These are phyloP conservation scores for Hesperophylax magnus DNA, from an alignment of 1,140 invertebrate species.

Conservation along the genomic window DNA sequence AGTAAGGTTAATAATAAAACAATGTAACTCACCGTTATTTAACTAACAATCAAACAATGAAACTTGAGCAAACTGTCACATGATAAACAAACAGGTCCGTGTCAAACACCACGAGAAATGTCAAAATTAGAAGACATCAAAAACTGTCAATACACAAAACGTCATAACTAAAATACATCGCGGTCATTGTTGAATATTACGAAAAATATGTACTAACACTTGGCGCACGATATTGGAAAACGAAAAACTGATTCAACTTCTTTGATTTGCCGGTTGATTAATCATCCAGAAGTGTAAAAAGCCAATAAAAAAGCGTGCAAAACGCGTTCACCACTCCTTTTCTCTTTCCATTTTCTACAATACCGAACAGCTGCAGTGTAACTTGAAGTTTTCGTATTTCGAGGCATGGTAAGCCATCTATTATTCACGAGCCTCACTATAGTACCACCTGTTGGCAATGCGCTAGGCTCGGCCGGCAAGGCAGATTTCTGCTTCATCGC, in stretches of 20 bases:
- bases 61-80: conserved; percentile 40
- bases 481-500: neutral
- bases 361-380: conserved; percentile 42
- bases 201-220: conserved; percentile 41
- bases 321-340: conserved; percentile 48
- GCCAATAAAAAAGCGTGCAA: conserved; percentile 38
- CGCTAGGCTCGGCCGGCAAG: neutral
- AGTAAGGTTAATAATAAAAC: conserved; percentile 41
- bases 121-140: conserved; percentile 46
- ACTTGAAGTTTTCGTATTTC: conserved; percentile 36
- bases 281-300: conserved; percentile 39
- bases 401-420: conserved; percentile 43
- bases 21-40: conserved; percentile 29
- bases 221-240: conserved; percentile 27
- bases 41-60: conserved; percentile 1
- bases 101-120: conserved; percentile 41
- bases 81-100: conserved; percentile 37
- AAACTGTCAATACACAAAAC: conserved; percentile 48
- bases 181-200: conserved; percentile 25
- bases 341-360: conserved; percentile 46
- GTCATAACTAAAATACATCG: conserved; percentile 43
- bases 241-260: conserved; percentile 18
- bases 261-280: conserved; percentile 37
- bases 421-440: conserved; percentile 33
- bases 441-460: conserved; percentile 38